Conservation (phyloP, 2,888 invertebrate genomes). For the Ceratothoa steindachneri region DNA sequence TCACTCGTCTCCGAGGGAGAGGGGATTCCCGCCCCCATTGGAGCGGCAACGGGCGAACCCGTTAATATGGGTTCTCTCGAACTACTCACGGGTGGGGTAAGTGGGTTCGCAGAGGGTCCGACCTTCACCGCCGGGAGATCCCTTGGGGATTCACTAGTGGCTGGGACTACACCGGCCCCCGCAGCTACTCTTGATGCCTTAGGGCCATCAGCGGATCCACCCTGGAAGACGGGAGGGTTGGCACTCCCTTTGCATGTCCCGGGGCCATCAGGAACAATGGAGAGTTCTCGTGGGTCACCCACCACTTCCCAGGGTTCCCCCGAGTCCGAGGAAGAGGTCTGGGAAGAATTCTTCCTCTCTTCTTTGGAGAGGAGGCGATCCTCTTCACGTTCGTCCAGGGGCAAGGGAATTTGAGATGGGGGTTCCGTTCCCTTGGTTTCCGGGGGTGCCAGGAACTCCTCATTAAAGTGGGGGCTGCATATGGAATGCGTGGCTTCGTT, state of each 20-base stretch:
- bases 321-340: background rate
- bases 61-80: background rate
- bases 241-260: too few species aligned
- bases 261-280: too few species aligned
- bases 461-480: background rate
- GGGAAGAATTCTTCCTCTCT: background rate
- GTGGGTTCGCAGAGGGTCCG: background rate
- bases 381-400: background rate
- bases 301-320: background rate
- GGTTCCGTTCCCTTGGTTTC: background rate
- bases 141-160: background rate
- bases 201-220: background rate
- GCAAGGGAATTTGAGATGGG: background rate
- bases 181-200: background rate
- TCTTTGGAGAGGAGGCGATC: background rate
- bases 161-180: background rate
- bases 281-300: background rate
- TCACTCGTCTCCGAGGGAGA: background rate
- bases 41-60: background rate
- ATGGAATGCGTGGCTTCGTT: constrained; percentile 1
- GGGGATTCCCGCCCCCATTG: background rate
- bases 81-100: background rate
- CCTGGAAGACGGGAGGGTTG: background rate
- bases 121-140: background rate
- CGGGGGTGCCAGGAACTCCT: constrained; percentile 1